phyloP scores from a whole-genome alignment of 2,113 vertebrate species.

The Ascaphus truei region DNA sequence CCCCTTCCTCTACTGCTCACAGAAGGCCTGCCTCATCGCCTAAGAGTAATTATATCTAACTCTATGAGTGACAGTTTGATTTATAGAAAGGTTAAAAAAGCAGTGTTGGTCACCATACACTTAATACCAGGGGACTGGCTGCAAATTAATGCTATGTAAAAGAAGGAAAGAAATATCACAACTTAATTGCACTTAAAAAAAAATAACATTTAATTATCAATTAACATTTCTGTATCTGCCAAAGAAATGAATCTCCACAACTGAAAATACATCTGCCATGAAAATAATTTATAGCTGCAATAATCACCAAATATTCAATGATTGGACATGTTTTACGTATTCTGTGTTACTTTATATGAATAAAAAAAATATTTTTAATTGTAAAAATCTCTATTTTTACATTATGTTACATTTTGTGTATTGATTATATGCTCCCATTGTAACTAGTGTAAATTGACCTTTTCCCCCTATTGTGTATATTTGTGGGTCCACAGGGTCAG shows the following conservation, averaged over 20 bases:
- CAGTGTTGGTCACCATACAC: conserved; percentile 7
- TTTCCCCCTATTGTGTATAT: too few species aligned
- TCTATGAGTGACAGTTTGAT: conserved; percentile 21
- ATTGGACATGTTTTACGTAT: background rate
- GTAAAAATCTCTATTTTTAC: too few species aligned
- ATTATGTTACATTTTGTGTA: too few species aligned
- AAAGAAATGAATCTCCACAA: background rate
- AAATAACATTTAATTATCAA: conserved; percentile 27
- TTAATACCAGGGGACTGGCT: background rate
- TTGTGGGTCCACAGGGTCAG: too few species aligned
- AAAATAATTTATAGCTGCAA: background rate
- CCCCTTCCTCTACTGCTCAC: background rate
- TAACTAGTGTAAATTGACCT: too few species aligned
- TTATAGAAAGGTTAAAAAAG: conserved; percentile 29
- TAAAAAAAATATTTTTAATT: too few species aligned
- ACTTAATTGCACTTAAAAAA: conserved; percentile 10
- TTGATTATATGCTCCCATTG: too few species aligned
- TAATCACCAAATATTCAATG: background rate
- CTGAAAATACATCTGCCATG: background rate
- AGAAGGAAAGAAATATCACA: background rate
- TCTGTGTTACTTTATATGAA: too few species aligned
- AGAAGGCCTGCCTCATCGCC: conserved; percentile 13
- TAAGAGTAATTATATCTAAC: conserved; percentile 24
- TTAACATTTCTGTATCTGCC: conserved; percentile 17
- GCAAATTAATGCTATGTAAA: background rate